Evolutionary conservation across 2,888 invertebrate genomes (phyloP).

Genomic region (Plagodis dolabraria): DNA sequence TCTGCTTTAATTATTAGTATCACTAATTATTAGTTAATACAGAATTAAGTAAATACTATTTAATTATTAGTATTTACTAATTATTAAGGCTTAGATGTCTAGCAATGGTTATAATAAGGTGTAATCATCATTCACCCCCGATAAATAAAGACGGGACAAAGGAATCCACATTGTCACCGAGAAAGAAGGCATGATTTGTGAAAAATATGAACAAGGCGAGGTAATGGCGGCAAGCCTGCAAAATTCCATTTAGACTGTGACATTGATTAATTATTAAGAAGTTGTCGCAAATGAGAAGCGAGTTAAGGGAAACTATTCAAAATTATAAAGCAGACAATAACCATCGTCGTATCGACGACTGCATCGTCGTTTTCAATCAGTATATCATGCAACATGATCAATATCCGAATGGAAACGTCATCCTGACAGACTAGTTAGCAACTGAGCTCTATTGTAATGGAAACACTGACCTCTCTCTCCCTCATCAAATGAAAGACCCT

Average conservation of each 20-base stretch:
- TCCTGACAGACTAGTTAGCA: too few relatives aligned
- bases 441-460: too few relatives aligned
- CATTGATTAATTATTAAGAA: conserved; percentile 58
- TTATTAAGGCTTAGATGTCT: too few relatives aligned
- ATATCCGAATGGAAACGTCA: too few relatives aligned
- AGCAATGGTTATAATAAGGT: too few relatives aligned
- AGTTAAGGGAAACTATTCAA: not conserved
- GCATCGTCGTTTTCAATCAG: not conserved
- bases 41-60: too few relatives aligned
- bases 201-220: conserved; percentile 50
- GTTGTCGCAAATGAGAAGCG: conserved; percentile 17
- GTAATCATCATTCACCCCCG: conserved; percentile 4
- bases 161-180: conserved; percentile 38
- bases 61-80: too few relatives aligned
- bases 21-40: too few relatives aligned
- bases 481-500: too few relatives aligned
- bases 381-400: not conserved
- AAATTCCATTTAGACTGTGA: conserved; percentile 55
- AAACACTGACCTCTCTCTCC: too few relatives aligned
- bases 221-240: conserved; percentile 45
- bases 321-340: not conserved
- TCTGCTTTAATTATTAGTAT: too few relatives aligned
- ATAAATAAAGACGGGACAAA: conserved; percentile 24
- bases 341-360: not conserved
- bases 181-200: conserved; percentile 46